Evolutionary conservation across 2,113 vertebrate species (phyloP).

Genomic region (Hystrix brachyura): DNA sequence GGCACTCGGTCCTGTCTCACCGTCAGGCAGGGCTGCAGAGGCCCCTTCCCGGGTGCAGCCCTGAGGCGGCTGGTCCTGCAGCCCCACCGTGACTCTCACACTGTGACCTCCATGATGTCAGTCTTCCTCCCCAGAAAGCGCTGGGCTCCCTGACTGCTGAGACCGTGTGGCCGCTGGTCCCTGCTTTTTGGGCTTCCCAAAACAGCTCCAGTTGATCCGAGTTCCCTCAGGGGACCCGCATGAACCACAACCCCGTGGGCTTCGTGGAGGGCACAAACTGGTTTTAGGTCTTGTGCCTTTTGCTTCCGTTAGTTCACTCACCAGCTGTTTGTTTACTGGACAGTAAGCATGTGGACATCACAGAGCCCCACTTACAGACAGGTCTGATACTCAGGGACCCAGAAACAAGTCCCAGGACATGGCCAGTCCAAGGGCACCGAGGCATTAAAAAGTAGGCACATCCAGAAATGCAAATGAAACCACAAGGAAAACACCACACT

Average conservation of each 20-base stretch:
- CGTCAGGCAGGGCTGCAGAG: not conserved
- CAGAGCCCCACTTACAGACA: not conserved
- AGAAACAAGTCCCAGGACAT: not conserved
- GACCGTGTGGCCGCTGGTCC: accelerated
- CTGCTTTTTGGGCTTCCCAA: not conserved
- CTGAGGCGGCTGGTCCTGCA: not conserved
- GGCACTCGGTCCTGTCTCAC: not conserved
- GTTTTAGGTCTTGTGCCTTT: not conserved
- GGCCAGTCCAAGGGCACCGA: not conserved
- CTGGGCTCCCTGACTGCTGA: accelerated
- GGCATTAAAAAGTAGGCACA: not conserved
- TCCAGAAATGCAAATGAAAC: not conserved
- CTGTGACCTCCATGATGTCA: not conserved
- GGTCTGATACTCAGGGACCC: not conserved
- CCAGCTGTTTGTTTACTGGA: not conserved
- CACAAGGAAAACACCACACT: too few species aligned
- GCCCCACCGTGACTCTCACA: not conserved
- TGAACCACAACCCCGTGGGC: not conserved
- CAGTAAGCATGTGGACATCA: accelerated
- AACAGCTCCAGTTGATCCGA: not conserved
- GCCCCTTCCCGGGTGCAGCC: not conserved
- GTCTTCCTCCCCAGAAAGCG: not conserved
- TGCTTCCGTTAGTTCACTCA: not conserved
- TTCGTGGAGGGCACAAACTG: accelerated
- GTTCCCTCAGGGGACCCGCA: accelerated